phyloP scores from a whole-genome alignment of 2,113 vertebrate genomes.

The Carassius gibelio region DNA sequence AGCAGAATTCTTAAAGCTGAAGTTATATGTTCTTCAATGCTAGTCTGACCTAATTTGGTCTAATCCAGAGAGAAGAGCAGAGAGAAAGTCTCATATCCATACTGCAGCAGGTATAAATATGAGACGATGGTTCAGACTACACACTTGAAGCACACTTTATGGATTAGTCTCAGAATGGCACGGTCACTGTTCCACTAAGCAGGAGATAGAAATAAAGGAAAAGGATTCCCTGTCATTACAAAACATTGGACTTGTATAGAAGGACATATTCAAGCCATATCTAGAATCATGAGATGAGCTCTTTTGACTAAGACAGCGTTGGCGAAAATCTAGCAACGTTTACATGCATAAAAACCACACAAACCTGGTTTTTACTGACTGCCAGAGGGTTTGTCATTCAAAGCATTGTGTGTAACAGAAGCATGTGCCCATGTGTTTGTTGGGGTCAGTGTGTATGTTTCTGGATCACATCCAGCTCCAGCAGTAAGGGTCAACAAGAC shows the following conservation, averaged over 20 bases:
- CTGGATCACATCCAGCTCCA: slow-evolving; percentile 44
- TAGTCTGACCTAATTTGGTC: slow-evolving; percentile 68
- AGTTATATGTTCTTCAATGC: slow-evolving; percentile 62
- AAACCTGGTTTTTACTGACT: background rate
- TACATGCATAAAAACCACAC: background rate
- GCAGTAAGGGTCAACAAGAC: slow-evolving; percentile 17
- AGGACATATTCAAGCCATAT: background rate
- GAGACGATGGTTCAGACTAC: slow-evolving; percentile 40
- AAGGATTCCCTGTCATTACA: background rate
- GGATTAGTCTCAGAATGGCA: slow-evolving; percentile 24
- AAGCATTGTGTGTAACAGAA: background rate
- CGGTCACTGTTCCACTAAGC: slow-evolving; percentile 29
- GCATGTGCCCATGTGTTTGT: background rate
- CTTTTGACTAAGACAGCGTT: background rate
- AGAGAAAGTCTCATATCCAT: slow-evolving; percentile 57
- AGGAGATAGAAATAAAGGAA: background rate
- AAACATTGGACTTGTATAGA: background rate
- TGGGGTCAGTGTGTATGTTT: background rate
- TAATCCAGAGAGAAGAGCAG: slow-evolving; percentile 63
- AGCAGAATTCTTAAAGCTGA: slow-evolving; percentile 59
- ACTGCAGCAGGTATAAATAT: slow-evolving; percentile 30
- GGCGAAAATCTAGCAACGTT: background rate
- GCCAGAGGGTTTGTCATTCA: slow-evolving; percentile 9
- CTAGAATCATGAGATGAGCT: background rate
- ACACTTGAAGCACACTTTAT: background rate